Evolutionary conservation across 2,888 invertebrate species (phyloP).

Genomic region (Mongoloraphidia duomilia): DNA sequence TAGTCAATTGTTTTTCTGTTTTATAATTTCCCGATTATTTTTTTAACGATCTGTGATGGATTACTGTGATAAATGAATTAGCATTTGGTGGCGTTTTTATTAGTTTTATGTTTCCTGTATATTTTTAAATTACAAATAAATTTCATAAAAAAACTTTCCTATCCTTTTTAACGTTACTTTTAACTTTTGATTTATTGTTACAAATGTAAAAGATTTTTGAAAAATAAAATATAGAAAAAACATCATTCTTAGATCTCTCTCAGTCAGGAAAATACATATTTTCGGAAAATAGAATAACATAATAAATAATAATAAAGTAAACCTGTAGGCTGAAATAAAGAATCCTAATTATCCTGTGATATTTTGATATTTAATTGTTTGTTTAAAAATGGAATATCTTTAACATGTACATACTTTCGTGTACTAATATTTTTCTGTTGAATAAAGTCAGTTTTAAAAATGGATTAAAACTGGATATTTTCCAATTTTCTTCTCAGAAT

Average conservation of each 20-base stretch:
- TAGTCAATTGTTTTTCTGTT: background rate
- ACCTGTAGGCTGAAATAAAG: background rate
- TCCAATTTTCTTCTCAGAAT: slow-evolving; percentile 26
- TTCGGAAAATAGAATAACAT: no score
- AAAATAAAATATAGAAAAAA: no score
- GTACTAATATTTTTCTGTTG: background rate
- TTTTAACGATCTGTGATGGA: background rate
- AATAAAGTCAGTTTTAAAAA: slow-evolving; percentile 11
- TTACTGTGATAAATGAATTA: background rate
- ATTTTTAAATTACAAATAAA: no score
- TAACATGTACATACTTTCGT: background rate
- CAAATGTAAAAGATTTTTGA: slow-evolving; percentile 3
- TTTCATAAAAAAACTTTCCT: background rate
- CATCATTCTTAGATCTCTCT: no score
- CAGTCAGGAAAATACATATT: no score
- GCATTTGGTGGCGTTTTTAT: slow-evolving; percentile 4
- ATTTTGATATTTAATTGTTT: background rate
- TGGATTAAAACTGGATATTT: slow-evolving; percentile 8
- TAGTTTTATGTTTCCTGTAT: slow-evolving; percentile 4
- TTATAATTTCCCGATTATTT: background rate
- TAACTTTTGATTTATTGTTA: slow-evolving; percentile 4
- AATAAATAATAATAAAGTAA: no score
- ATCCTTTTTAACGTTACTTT: slow-evolving; percentile 11
- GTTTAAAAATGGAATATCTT: background rate
- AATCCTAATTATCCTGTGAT: slow-evolving; percentile 4